phyloP scores from a whole-genome alignment of 2,797 vertebrate genomes.

The Mormyrus proboscirostris region DNA sequence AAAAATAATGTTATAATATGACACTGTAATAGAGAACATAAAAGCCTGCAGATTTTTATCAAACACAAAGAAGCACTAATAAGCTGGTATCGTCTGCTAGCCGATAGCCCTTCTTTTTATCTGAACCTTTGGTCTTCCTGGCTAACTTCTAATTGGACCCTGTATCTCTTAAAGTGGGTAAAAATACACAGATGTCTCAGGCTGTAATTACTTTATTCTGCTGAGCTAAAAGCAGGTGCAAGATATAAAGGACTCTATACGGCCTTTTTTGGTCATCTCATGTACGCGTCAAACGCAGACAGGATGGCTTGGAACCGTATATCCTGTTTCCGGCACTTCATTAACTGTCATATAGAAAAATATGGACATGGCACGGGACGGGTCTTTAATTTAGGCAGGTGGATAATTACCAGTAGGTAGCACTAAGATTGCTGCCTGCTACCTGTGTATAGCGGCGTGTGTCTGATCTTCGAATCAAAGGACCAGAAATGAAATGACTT shows the following conservation, averaged over 20 bases:
- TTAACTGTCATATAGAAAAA: conserved; percentile 50
- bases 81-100: conserved; percentile 29
- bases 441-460: conserved; percentile 30
- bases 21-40: conserved; percentile 22
- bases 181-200: conserved; percentile 27
- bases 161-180: conserved; percentile 31
- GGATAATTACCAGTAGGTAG: conserved; percentile 56
- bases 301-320: conserved; percentile 32
- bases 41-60: conserved; percentile 23
- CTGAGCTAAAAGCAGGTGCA: conserved; percentile 38
- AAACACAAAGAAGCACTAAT: conserved; percentile 23
- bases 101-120: conserved; percentile 33
- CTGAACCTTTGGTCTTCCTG: conserved; percentile 30
- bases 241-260: conserved; percentile 36
- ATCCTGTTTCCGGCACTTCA: conserved; percentile 45
- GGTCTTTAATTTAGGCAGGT: conserved; percentile 64
- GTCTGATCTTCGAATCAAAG: conserved; percentile 62
- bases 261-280: conserved; percentile 46
- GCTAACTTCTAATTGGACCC: conserved; percentile 30
- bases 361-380: conserved; percentile 50
- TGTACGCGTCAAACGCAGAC: conserved; percentile 20
- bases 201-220: conserved; percentile 38
- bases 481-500: conserved; percentile 36
- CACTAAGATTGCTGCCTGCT: conserved; percentile 46
- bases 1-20: conserved; percentile 6